Evolutionary conservation across 2,888 invertebrate genomes (phyloP).

Genomic region (Petrophora chlorosata): DNA sequence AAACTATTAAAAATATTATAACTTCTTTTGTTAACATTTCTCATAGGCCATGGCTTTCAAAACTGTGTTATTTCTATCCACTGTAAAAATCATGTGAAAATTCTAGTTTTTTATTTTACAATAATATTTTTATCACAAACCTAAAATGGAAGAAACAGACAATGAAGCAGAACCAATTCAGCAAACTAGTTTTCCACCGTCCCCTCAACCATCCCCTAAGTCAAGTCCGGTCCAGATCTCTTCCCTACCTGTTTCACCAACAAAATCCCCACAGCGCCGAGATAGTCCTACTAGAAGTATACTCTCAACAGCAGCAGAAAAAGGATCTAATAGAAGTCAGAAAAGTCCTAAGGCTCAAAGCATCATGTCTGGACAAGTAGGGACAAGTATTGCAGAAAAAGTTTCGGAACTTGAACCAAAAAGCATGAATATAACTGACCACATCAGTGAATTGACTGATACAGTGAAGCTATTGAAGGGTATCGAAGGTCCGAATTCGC

Average conservation of each 20-base stretch:
- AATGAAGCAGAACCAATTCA: slow-evolving; percentile 15
- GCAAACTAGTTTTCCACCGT: slow-evolving; percentile 1
- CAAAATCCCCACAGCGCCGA: slow-evolving; percentile 16
- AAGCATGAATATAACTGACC: slow-evolving; percentile 49
- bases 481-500: slow-evolving; percentile 41
- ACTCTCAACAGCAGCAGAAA: slow-evolving; percentile 4
- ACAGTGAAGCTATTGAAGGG: slow-evolving; percentile 50
- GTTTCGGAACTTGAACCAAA: slow-evolving; percentile 49
- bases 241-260: background rate
- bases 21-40: slow-evolving; percentile 45
- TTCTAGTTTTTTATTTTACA: slow-evolving; percentile 30
- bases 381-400: slow-evolving; percentile 40
- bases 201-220: slow-evolving; percentile 1
- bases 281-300: slow-evolving; percentile 20
- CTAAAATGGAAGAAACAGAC: slow-evolving; percentile 25
- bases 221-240: slow-evolving; percentile 6
- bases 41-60: slow-evolving; percentile 54
- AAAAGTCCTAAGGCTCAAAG: slow-evolving; percentile 23
- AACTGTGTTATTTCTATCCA: slow-evolving; percentile 19
- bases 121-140: background rate
- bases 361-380: slow-evolving; percentile 31
- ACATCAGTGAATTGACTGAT: slow-evolving; percentile 54
- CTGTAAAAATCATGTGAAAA: slow-evolving; percentile 43
- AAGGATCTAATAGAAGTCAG: background rate
- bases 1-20: background rate